Conservation (phyloP, 2,113 vertebrate species). For the Megalops atlanticus region DNA sequence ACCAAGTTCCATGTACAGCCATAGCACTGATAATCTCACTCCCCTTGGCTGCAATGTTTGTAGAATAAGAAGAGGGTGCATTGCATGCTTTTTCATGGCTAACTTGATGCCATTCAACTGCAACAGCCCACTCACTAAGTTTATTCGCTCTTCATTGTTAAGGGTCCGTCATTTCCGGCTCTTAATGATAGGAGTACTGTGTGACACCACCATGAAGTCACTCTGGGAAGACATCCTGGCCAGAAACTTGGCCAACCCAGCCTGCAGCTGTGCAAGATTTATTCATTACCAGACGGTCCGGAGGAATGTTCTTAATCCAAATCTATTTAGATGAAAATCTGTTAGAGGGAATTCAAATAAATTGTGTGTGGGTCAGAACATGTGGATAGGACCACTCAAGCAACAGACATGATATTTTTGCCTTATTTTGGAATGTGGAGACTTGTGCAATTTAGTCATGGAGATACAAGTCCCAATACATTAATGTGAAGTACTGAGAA, state of each 20-base stretch:
- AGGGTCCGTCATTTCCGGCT: slow-evolving; percentile 34
- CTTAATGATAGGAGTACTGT: slow-evolving; percentile 23
- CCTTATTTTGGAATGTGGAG: slow-evolving; percentile 56
- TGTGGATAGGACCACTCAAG: slow-evolving; percentile 42
- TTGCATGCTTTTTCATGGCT: slow-evolving; percentile 5
- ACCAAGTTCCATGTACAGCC: background rate
- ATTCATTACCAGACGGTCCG: slow-evolving; percentile 46
- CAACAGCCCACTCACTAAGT: slow-evolving; percentile 30
- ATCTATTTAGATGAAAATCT: slow-evolving; percentile 59
- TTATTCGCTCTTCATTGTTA: slow-evolving; percentile 29
- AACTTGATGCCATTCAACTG: slow-evolving; percentile 38
- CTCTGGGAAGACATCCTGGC: slow-evolving; percentile 47
- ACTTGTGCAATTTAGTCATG: slow-evolving; percentile 52
- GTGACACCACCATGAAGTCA: slow-evolving; percentile 51
- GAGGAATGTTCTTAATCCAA: slow-evolving; percentile 61
- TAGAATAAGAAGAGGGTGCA: background rate
- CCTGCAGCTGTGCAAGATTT: slow-evolving; percentile 56
- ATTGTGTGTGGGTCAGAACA: slow-evolving; percentile 52
- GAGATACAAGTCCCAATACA: slow-evolving; percentile 51
- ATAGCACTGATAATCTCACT: background rate
- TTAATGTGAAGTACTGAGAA: slow-evolving; percentile 40
- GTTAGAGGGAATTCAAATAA: slow-evolving; percentile 55
- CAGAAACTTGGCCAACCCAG: slow-evolving; percentile 40
- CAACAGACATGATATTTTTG: slow-evolving; percentile 44
- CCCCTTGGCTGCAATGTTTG: background rate